A percentile compares a stretch with the other conserved stretches of the same genome.
Evolutionary conservation across 2,888 invertebrate genomes (phyloP).

Genomic region (Ochropacha duplaris): DNA sequence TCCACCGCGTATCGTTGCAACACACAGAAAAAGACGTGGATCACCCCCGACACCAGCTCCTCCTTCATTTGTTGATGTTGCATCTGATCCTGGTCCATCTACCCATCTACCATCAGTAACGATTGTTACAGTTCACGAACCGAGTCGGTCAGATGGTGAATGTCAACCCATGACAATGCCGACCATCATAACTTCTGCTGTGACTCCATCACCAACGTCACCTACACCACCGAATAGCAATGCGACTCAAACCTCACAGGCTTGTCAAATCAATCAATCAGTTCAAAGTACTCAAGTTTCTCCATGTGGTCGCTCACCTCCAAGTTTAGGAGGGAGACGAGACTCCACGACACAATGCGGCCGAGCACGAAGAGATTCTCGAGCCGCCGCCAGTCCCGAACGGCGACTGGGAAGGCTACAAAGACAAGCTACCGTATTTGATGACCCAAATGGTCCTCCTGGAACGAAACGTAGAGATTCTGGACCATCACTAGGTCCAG

Average conservation of each 20-base stretch:
- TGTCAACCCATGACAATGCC: constrained; percentile 86
- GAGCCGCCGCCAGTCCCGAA: constrained; percentile 86
- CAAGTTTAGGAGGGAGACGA: constrained; percentile 84
- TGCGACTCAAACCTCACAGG: constrained; percentile 53
- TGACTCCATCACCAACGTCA: constrained; percentile 92
- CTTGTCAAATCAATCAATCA: constrained; percentile 48
- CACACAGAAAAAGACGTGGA: constrained; percentile 81
- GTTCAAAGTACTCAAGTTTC: constrained; percentile 55
- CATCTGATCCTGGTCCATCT: constrained; percentile 87
- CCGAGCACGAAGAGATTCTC: constrained; percentile 85
- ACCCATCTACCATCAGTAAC: constrained; percentile 73
- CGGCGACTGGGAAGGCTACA: constrained; percentile 88
- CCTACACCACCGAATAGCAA: constrained; percentile 80
- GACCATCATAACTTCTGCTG: constrained; percentile 91
- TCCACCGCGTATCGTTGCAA: constrained; percentile 85
- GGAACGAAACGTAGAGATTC: constrained; percentile 88
- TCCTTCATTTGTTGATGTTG: constrained; percentile 79
- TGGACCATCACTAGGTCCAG: constrained; percentile 93
- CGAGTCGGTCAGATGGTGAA: constrained; percentile 84
- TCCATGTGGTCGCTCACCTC: constrained; percentile 66
- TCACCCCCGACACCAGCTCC: constrained; percentile 72
- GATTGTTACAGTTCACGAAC: constrained; percentile 72
- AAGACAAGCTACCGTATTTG: constrained; percentile 94
- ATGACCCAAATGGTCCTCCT: constrained; percentile 91
- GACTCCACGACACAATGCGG: constrained; percentile 95